phyloP scores from a whole-genome alignment of 1,140 invertebrate species.

The Aleiodes sp. region DNA sequence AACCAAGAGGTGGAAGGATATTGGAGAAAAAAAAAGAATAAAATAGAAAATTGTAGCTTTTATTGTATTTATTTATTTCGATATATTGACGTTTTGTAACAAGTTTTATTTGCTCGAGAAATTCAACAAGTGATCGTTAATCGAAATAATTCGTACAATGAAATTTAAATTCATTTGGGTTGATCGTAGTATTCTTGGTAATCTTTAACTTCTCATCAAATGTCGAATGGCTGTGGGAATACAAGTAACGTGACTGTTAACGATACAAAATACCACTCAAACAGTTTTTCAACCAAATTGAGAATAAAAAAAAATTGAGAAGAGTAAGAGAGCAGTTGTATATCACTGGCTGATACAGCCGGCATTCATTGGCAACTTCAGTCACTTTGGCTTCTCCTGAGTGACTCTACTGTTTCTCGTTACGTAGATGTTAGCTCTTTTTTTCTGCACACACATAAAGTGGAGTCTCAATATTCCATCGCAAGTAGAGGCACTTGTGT shows the following conservation, averaged over 20 bases:
- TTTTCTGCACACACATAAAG: background rate
- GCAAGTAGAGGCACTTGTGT: background rate
- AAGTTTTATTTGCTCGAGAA: too few relatives aligned
- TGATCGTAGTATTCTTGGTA: background rate
- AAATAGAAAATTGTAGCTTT: too few relatives aligned
- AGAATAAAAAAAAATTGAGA: too few relatives aligned
- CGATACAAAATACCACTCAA: conserved; percentile 10
- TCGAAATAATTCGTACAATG: background rate
- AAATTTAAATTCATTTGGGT: background rate
- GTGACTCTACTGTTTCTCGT: conserved; percentile 1
- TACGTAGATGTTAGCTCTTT: too few relatives aligned
- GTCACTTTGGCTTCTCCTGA: background rate
- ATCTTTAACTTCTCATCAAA: conserved; percentile 3
- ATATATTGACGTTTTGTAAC: too few relatives aligned
- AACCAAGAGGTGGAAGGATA: background rate
- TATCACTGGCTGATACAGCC: background rate
- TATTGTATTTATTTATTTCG: too few relatives aligned
- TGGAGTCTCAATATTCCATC: background rate
- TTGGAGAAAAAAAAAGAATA: too few relatives aligned
- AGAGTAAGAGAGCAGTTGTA: background rate
- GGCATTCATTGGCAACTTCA: background rate
- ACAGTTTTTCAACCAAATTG: too few relatives aligned
- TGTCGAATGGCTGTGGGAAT: conserved; percentile 4
- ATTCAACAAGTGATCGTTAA: too few relatives aligned
- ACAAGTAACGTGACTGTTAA: conserved; percentile 16